Percentiles rank a stretch among this genome's conserved stretches.
These are phyloP conservation scores for Sesia bembeciformis DNA, from an alignment of 2,888 invertebrate genomes.

Conservation along the genomic window DNA sequence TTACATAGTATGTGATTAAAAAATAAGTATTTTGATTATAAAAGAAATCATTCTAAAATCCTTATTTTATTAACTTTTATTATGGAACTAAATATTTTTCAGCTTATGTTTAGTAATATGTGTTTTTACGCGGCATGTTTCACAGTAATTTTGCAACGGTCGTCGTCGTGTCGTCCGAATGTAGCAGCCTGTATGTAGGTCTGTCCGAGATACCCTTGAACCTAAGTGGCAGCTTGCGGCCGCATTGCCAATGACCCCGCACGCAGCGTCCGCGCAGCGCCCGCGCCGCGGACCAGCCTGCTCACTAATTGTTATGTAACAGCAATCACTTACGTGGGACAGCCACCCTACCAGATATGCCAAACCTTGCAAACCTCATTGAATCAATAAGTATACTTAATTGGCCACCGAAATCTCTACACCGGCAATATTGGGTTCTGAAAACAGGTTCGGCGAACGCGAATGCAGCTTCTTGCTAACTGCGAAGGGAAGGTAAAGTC, in stretches of 20 bases:
- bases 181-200: constrained; percentile 44
- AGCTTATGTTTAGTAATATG: not conserved
- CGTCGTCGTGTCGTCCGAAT: constrained; percentile 10
- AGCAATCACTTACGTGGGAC: constrained; percentile 46
- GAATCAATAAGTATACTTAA: constrained; percentile 26
- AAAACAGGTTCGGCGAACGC: constrained; percentile 63
- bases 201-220: constrained; percentile 66
- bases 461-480: constrained; percentile 63
- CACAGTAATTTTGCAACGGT: not conserved
- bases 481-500: constrained; percentile 63
- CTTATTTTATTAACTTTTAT: not conserved
- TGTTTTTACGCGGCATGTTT: no score
- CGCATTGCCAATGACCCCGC: constrained; percentile 77
- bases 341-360: constrained; percentile 35
- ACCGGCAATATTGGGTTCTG: constrained; percentile 51
- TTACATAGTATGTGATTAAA: no score
- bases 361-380: constrained; percentile 20
- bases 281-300: constrained; percentile 17
- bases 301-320: constrained; percentile 70
- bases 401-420: constrained; percentile 33
- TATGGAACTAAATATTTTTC: not conserved
- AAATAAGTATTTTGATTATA: no score
- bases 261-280: constrained; percentile 54
- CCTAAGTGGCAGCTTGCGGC: constrained; percentile 74
- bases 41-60: no score